Conservation (phyloP, 2,113 vertebrate species). For the Rhinoderma darwinii region DNA sequence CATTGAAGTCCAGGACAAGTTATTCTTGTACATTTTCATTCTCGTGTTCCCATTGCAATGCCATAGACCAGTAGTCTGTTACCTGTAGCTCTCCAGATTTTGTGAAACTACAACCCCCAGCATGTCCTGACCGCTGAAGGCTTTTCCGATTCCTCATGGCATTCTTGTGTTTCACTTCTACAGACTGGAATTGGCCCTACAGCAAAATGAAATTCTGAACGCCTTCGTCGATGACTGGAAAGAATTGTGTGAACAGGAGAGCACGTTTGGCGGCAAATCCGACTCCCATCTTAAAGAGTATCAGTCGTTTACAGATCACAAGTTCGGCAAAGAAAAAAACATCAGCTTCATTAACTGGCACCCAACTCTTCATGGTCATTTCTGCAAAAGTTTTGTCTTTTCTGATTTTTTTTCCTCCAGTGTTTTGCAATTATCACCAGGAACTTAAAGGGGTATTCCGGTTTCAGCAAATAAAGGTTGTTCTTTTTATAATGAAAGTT, state of each 20-base stretch:
- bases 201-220: conserved; percentile 87
- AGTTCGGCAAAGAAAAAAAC: conserved; percentile 75
- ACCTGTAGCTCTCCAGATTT: no score
- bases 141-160: background rate
- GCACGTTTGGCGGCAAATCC: conserved; percentile 70
- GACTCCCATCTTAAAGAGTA: conserved; percentile 79
- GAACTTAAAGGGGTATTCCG: no score
- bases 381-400: background rate
- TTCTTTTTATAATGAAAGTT: no score
- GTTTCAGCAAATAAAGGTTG: no score
- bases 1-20: no score
- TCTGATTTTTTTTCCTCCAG: background rate
- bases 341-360: conserved; percentile 88
- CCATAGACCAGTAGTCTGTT: no score
- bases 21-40: no score
- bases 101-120: no score
- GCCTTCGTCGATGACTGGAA: conserved; percentile 85
- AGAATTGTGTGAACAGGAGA: conserved; percentile 73
- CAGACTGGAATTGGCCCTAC: conserved; percentile 84
- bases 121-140: no score
- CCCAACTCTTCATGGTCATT: conserved; percentile 84
- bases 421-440: no score
- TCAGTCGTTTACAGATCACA: conserved; percentile 81
- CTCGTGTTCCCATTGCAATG: no score
- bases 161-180: no score